phyloP scores from a whole-genome alignment of 2,113 vertebrate species.

The Equus quagga region DNA sequence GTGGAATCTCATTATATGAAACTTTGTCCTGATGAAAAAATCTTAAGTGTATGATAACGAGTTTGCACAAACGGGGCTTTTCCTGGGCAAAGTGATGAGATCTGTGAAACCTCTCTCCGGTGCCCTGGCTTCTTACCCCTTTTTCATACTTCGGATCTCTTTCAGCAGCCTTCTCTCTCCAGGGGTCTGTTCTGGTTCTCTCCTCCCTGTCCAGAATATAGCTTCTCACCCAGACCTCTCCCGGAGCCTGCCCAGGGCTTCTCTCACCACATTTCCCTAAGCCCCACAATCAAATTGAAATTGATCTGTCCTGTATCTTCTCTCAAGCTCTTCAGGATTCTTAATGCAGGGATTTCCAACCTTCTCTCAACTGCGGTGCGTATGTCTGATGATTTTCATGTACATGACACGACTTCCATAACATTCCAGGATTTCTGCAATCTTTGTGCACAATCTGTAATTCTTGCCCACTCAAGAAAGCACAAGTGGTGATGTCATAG shows the following conservation, averaged over 20 bases:
- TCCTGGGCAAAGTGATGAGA: not conserved
- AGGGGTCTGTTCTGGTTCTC: not conserved
- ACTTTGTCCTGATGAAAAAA: slow-evolving; percentile 57
- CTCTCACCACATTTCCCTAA: slow-evolving; percentile 1
- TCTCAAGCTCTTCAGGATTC: not conserved
- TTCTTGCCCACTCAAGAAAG: slow-evolving; percentile 8
- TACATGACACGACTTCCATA: not conserved
- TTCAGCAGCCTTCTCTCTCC: slow-evolving; percentile 38
- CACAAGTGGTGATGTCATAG: not conserved
- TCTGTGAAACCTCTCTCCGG: not conserved
- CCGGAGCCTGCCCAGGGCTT: not conserved
- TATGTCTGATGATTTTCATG: not conserved
- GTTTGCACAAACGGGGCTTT: not conserved
- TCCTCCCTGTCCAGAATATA: not conserved
- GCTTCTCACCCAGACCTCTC: not conserved
- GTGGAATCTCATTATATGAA: slow-evolving; percentile 53
- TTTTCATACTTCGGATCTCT: not conserved
- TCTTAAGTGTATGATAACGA: not conserved
- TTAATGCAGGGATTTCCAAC: not conserved
- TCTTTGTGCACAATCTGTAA: not conserved
- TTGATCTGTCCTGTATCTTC: not conserved
- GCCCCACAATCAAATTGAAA: not conserved
- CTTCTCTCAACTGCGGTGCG: not conserved
- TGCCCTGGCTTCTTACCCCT: not conserved
- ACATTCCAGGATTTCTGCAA: not conserved